Percentiles rank a stretch among this genome's conserved stretches.
These are phyloP conservation scores for Indri indri DNA, from an alignment of 2,113 vertebrate species.

Conservation along the genomic window DNA sequence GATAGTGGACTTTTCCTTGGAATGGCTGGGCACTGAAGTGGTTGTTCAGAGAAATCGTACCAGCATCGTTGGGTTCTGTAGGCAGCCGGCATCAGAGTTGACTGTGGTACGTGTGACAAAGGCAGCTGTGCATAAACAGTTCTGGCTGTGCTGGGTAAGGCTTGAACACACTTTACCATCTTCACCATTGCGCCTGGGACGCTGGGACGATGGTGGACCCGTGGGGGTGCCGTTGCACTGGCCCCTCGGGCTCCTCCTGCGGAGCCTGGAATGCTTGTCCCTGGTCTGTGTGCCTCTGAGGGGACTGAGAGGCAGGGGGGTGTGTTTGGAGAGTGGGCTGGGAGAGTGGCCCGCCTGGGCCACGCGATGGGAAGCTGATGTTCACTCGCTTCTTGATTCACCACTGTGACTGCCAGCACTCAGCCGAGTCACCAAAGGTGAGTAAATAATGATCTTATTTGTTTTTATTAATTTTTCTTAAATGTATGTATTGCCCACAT, in stretches of 20 bases:
- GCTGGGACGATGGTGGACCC: not conserved
- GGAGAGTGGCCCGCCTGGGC: no score
- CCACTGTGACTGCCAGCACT: not conserved
- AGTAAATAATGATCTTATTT: not conserved
- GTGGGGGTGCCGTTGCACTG: not conserved
- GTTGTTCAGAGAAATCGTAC: not conserved
- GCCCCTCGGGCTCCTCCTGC: no score
- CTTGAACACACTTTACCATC: accelerated
- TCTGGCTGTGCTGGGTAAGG: accelerated
- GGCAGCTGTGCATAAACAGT: no score
- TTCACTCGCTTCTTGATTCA: not conserved
- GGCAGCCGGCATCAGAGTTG: no score
- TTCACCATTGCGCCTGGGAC: accelerated
- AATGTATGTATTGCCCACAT: not conserved
- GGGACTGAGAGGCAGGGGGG: not conserved
- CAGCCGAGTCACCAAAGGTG: not conserved
- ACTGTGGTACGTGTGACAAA: no score
- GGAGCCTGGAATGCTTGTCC: not conserved
- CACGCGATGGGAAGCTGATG: accelerated
- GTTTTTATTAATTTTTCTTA: not conserved
- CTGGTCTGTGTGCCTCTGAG: not conserved
- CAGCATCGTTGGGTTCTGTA: accelerated
- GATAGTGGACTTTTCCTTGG: not conserved
- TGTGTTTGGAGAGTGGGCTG: not conserved
- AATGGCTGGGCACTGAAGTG: not conserved